Base-by-base conservation (phyloP, 2,113 vertebrate species). In the Syngnathus scovelli region DNA sequence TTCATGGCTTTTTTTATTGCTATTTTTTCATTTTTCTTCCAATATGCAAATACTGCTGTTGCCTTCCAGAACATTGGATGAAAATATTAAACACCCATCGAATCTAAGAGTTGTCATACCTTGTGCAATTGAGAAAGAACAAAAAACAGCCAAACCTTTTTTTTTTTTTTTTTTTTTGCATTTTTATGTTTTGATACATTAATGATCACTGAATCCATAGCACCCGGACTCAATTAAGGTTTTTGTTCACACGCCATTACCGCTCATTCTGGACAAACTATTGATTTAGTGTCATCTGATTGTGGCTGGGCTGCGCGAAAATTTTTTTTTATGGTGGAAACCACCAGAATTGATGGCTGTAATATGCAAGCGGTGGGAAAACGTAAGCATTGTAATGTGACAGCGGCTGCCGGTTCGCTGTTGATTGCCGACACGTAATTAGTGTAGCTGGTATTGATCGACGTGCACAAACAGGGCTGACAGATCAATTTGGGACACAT, bases 261-360 rank as follows among this genome's bases (percentile, higher is more conserved):
- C 72, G 78, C 72, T 75, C 54, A 74, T 68, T 79, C 59, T 43
- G 19, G 66, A 66, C 33, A 37, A 74, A 18, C 64, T 68, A 85
- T 81, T 68, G 79, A 82, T 83, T 81, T 70, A 10, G 70, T 74
- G 76, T 77, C 27, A 63, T 67, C 67, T 63, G 77, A 83, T 67
- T 82, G 74, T n/a, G 3, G 71, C 51, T 46, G 78, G 61, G 27
- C 69, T 78, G 83, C 74, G 63, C 38, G 36, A 16, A 7, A 15
- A 72, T 72, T 79, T 67, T 74, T 75, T 71, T 76, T 66, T 70
- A 72, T 63, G 51, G 49, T 9, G 66, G 72, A 80, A 61, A 70
- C 44, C 61, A 61, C 46, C 61, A n/a, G 69, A 59, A 74, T 64
- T 78, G 83, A 88, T 87, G 72, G 83, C 78, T 81, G 77, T 21